A percentile compares a stretch with the other conserved stretches of the same genome.
Evolutionary conservation across 2,888 invertebrate genomes (phyloP).

Genomic region (Leucophora obtusa): DNA sequence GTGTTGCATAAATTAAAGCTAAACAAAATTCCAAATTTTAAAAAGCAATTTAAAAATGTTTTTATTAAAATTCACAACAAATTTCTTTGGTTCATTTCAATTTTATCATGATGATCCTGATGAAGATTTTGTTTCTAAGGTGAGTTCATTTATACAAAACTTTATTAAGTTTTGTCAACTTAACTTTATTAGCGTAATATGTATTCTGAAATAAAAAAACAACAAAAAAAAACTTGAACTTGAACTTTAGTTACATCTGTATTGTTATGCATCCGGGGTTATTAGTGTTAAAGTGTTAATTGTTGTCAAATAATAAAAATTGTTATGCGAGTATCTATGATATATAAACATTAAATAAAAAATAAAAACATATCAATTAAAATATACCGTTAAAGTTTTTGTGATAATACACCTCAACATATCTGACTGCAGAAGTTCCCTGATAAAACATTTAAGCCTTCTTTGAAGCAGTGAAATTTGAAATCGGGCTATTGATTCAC

Average conservation of each 20-base stretch:
- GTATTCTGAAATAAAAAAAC: background rate
- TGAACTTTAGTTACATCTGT: constrained; percentile 15
- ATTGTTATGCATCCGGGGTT: constrained; percentile 11
- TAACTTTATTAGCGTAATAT: background rate
- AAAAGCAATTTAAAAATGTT: constrained; percentile 29
- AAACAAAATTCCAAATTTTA: background rate
- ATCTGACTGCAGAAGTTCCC: no score
- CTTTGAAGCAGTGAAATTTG: no score
- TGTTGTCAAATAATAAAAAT: constrained; percentile 15
- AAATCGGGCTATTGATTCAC: no score
- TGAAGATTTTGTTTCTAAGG: constrained; percentile 70
- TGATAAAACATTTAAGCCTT: no score
- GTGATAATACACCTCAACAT: no score
- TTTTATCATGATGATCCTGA: constrained; percentile 66
- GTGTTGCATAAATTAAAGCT: background rate
- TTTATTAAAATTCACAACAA: background rate
- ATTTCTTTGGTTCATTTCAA: background rate
- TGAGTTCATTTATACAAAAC: constrained; percentile 58
- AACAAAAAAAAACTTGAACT: constrained; percentile 4
- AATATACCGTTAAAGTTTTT: constrained; percentile 1
- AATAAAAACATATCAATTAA: constrained; percentile 14
- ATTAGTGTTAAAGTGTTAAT: constrained; percentile 46
- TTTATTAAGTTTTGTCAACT: background rate
- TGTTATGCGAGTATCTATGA: background rate
- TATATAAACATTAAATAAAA: background rate